Conservation (phyloP, 2,797 vertebrate species). For the Atherinosoma microstoma region DNA sequence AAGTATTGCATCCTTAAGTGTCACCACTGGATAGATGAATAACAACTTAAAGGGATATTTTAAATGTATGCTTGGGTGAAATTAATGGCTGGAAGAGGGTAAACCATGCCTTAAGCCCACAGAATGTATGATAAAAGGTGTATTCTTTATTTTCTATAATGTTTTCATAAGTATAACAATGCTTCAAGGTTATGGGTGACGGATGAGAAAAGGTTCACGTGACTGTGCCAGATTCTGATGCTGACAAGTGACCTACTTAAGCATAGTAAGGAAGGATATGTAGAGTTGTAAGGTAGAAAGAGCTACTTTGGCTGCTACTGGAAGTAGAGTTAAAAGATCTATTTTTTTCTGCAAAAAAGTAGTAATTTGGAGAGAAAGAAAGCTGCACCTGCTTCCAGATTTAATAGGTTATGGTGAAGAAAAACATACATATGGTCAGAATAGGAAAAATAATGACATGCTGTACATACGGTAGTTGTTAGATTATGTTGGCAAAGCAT, state of each 20-base stretch:
- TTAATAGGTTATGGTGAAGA: not conserved
- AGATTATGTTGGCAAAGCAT: not conserved
- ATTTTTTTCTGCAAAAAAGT: not conserved
- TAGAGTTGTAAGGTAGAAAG: constrained; percentile 1
- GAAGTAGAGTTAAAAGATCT: not conserved
- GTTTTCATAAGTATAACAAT: not conserved
- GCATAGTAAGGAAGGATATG: not conserved
- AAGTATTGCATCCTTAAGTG: not conserved
- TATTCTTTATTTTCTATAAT: not conserved
- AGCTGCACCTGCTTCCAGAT: not conserved
- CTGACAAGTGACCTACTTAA: constrained; percentile 11
- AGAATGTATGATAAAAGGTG: not conserved
- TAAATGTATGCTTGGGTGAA: not conserved
- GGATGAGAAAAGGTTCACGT: constrained; percentile 5
- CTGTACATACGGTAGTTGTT: not conserved
- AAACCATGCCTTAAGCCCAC: not conserved
- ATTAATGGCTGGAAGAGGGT: not conserved
- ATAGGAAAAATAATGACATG: not conserved
- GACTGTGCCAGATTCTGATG: not conserved
- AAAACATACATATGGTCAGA: not conserved
- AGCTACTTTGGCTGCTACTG: not conserved
- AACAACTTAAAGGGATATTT: not conserved
- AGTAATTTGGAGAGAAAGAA: not conserved
- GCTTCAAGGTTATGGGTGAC: constrained; percentile 3
- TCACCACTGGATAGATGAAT: not conserved